Evolutionary conservation across 1,140 invertebrate genomes (phyloP).

Genomic region (Drosophila albomicans): DNA sequence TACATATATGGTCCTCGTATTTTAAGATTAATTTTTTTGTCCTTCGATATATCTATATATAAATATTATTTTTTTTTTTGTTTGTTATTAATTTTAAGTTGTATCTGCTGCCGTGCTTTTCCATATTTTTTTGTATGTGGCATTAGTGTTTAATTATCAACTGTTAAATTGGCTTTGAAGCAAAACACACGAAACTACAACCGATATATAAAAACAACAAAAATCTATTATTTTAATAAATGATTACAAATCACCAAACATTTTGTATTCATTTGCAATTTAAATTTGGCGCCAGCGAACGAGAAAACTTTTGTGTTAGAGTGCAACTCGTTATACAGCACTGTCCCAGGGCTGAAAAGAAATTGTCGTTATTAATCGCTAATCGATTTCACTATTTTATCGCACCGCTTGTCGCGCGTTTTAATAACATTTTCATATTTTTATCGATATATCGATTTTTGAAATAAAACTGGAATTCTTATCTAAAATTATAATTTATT

Average conservation of each 20-base stretch:
- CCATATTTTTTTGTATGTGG: slow-evolving; percentile 40
- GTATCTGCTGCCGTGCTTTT: slow-evolving; percentile 46
- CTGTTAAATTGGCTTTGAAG: slow-evolving; percentile 39
- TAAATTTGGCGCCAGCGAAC: slow-evolving; percentile 17
- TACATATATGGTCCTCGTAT: slow-evolving; percentile 30
- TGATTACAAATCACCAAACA: slow-evolving; percentile 48
- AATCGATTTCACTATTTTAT: no score
- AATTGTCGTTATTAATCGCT: neutral
- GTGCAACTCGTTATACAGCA: slow-evolving; percentile 6
- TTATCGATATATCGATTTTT: no score
- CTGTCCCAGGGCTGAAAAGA: slow-evolving; percentile 11
- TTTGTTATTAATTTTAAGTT: slow-evolving; percentile 68
- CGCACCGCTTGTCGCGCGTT: no score
- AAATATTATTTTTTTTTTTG: slow-evolving; percentile 24
- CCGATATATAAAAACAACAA: slow-evolving; percentile 35
- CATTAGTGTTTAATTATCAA: slow-evolving; percentile 34
- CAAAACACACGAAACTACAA: slow-evolving; percentile 8
- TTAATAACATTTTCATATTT: no score
- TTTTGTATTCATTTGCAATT: slow-evolving; percentile 21
- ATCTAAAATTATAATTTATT: neutral
- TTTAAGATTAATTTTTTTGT: slow-evolving; percentile 55
- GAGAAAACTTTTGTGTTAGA: neutral
- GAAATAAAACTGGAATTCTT: no score
- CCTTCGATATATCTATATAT: slow-evolving; percentile 10
- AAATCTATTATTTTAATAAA: slow-evolving; percentile 60